phyloP scores from a whole-genome alignment of 2,113 vertebrate species.

The Apus apus region DNA sequence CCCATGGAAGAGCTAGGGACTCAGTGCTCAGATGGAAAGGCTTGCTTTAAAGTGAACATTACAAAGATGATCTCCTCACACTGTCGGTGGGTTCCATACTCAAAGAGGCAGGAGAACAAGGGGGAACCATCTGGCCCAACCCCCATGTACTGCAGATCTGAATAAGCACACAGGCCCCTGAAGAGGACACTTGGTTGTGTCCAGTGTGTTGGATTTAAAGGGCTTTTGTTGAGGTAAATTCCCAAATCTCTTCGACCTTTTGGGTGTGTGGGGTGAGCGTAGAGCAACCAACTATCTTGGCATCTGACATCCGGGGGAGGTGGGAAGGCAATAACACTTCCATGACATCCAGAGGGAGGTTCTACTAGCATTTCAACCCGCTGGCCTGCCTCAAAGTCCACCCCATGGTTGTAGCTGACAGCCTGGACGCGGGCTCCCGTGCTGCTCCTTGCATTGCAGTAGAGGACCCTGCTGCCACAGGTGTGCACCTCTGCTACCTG shows the following conservation, averaged over 20 bases:
- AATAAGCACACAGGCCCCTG: slow-evolving; percentile 86
- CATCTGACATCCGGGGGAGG: not conserved
- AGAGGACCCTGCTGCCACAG: slow-evolving; percentile 72
- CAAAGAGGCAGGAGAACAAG: slow-evolving; percentile 87
- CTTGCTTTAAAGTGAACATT: slow-evolving; percentile 75
- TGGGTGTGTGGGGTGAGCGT: slow-evolving; percentile 83
- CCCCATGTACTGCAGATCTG: slow-evolving; percentile 82
- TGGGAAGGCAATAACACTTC: slow-evolving; percentile 85
- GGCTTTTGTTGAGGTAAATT: slow-evolving; percentile 83
- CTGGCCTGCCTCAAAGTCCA: slow-evolving; percentile 73
- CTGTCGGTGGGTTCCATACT: slow-evolving; percentile 65
- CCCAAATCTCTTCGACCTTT: slow-evolving; percentile 79
- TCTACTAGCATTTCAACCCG: slow-evolving; percentile 78
- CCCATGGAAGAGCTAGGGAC: not conserved
- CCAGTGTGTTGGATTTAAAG: slow-evolving; percentile 77
- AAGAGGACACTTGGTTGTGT: slow-evolving; percentile 80
- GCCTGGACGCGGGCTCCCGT: slow-evolving; percentile 81
- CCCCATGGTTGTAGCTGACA: slow-evolving; percentile 77
- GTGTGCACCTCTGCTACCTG: slow-evolving; percentile 84
- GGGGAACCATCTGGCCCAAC: slow-evolving; percentile 74
- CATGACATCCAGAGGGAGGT: slow-evolving; percentile 83
- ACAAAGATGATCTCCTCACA: slow-evolving; percentile 64
- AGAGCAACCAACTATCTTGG: slow-evolving; percentile 82
- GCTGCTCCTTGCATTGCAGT: slow-evolving; percentile 85
- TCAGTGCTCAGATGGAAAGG: slow-evolving; percentile 31